phyloP scores from a whole-genome alignment of 2,797 vertebrate genomes.

The Sebastes wilsoni region DNA sequence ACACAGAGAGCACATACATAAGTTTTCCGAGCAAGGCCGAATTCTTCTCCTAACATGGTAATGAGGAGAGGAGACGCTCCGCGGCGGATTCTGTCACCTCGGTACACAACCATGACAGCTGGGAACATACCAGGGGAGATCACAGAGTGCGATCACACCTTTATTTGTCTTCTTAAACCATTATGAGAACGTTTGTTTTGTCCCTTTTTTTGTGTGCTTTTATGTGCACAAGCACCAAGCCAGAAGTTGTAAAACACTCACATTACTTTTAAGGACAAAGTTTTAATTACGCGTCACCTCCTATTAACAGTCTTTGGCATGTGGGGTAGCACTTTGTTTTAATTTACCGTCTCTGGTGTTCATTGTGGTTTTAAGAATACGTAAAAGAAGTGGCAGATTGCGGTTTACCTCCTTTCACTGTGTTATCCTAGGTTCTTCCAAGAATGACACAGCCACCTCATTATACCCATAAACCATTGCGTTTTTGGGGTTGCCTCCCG shows the following conservation, averaged over 20 bases:
- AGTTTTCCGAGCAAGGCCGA: not conserved
- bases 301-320: not conserved
- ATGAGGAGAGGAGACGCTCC: slow-evolving; percentile 4
- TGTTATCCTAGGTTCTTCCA: not conserved
- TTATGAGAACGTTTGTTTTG: not conserved
- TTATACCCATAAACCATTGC: slow-evolving; percentile 36
- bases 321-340: not conserved
- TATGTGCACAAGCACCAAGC: not conserved
- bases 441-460: slow-evolving; percentile 18
- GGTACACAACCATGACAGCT: not conserved
- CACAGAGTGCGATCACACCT: not conserved
- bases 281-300: not conserved
- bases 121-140: not conserved
- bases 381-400: not conserved
- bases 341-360: not conserved
- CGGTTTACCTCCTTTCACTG: slow-evolving; percentile 1
- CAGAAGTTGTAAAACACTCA: not conserved
- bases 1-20: not conserved
- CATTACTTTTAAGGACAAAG: not conserved
- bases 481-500: slow-evolving; percentile 27
- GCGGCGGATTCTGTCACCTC: slow-evolving; percentile 3
- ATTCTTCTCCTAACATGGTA: slow-evolving; percentile 23
- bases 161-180: not conserved
- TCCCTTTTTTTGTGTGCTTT: not conserved
- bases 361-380: not conserved